phyloP scores from a whole-genome alignment of 64 coral and sea anemone genomes.

The Stylophora pistillata region DNA sequence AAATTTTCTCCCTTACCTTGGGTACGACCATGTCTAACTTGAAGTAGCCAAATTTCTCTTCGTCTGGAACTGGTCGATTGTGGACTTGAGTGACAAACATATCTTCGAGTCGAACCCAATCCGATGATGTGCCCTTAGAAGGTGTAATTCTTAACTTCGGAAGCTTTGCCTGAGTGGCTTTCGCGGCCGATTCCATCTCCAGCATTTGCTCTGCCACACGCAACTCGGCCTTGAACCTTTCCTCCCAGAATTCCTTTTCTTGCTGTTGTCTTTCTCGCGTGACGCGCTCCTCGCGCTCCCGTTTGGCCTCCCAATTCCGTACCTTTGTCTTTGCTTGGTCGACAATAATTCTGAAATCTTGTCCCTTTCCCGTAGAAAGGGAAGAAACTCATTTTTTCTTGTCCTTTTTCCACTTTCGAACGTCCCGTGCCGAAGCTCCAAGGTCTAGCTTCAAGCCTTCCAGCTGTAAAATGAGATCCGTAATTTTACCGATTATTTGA shows the following conservation, averaged over 20 bases:
- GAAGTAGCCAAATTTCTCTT: slow-evolving; percentile 70
- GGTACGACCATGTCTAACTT: slow-evolving; percentile 28
- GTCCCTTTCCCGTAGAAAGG: slow-evolving; percentile 45
- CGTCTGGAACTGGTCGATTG: slow-evolving; percentile 42
- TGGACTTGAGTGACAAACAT: slow-evolving; percentile 63
- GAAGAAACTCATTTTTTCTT: slow-evolving; percentile 49
- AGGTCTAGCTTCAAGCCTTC: slow-evolving; percentile 66
- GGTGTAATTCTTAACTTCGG: no score
- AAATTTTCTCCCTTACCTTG: slow-evolving; percentile 32
- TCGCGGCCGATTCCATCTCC: slow-evolving; percentile 36
- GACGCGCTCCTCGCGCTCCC: slow-evolving; percentile 2
- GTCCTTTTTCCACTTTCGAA: slow-evolving; percentile 77
- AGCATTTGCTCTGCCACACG: slow-evolving; percentile 33
- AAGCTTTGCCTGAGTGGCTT: background rate
- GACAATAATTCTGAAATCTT: slow-evolving; percentile 29
- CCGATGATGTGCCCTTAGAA: slow-evolving; percentile 53
- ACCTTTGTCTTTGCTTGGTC: slow-evolving; percentile 18
- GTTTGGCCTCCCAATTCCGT: slow-evolving; percentile 22
- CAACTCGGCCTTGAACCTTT: slow-evolving; percentile 39
- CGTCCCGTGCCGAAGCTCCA: slow-evolving; percentile 45
- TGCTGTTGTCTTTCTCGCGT: slow-evolving; percentile 28
- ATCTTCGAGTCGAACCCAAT: slow-evolving; percentile 75
- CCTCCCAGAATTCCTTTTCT: slow-evolving; percentile 48
- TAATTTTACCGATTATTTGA: slow-evolving; percentile 60
- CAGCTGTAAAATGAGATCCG: slow-evolving; percentile 38